Evolutionary conservation across 1,140 invertebrate species (phyloP), one percentile per base, ranked within the genome.

Genomic region (Papilio helenus): DNA sequence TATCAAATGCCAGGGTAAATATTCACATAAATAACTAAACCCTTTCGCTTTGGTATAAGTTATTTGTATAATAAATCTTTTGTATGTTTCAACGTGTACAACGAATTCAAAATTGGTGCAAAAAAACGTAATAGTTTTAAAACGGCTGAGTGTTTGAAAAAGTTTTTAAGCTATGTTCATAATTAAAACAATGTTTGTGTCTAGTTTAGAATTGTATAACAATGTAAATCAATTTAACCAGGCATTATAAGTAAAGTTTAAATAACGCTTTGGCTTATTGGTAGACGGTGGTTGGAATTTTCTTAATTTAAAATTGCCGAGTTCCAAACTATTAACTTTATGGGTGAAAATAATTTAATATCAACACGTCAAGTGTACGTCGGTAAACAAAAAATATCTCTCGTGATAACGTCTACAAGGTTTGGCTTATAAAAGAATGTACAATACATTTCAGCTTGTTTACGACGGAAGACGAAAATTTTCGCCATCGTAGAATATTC

Each of bases 401-500:
- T 61, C 12, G 9, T 5, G 51, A n/a, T 23, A 61, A 23, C 23
- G 12, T 61, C 58, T 61, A 7, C 1, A 61, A 61, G 23, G 10
- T 10, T 10, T 26, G 26, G 58, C 58, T 23, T 26, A 26, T 61
- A 61, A 61, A 61, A 61, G 55, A 61, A 61, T 20, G 58, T 61
- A 61, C 20, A 26, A 26, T 61, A 23, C 18, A 61, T 61, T 26
- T 26, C 0, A 61, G 58, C 58, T 61, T 61, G 58, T 61, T 61
- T 61, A 61, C 23, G 58, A 61, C 58, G 58, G 23, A 61, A 61
- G 58, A 26, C 58, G 58, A 26, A 61, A 61, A 61, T 61, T 61
- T 61, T 61, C 58, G 58, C 58, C 23, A 26, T 26, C 58, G 58
- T 61, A 61, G 20, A 61, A 61, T 61, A 61, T 61, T 61, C 23